A percentile compares a stretch with the other conserved stretches of the same genome.
phyloP scores from a whole-genome alignment of 2,797 vertebrate genomes.

The Acanthornis magna region DNA sequence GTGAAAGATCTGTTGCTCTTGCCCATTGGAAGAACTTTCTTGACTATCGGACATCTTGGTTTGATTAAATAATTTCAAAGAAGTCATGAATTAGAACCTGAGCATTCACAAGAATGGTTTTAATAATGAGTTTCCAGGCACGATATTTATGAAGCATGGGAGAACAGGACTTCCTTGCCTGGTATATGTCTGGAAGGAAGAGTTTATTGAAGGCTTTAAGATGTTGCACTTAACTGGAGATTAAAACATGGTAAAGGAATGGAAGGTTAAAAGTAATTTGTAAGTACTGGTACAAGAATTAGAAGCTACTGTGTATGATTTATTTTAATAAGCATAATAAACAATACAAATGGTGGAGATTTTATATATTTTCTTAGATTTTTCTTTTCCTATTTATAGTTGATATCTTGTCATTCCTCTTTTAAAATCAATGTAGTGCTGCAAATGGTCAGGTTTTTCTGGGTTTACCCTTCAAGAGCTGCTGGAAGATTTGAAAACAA shows the following conservation, averaged over 20 bases:
- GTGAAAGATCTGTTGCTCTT: constrained; percentile 52
- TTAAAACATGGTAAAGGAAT: neutral
- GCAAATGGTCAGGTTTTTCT: neutral
- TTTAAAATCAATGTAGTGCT: neutral
- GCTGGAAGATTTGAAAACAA: neutral
- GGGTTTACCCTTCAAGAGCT: neutral
- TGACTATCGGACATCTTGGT: constrained; percentile 41
- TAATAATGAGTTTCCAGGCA: constrained; percentile 3
- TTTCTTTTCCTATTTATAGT: neutral
- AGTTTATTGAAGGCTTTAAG: neutral
- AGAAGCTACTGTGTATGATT: neutral
- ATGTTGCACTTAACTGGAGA: neutral
- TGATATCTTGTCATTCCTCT: neutral
- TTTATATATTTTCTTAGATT: neutral
- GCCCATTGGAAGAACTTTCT: constrained; percentile 63
- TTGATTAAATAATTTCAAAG: constrained; percentile 57
- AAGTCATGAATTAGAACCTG: constrained; percentile 12
- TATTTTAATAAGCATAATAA: neutral
- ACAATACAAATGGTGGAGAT: neutral
- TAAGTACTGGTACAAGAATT: neutral
- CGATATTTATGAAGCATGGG: neutral
- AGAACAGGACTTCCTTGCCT: neutral
- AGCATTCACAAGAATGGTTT: neutral
- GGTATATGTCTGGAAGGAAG: neutral
- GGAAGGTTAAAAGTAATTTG: neutral